Conservation (phyloP, 2,113 vertebrate species). For the Fregata magnificens region DNA sequence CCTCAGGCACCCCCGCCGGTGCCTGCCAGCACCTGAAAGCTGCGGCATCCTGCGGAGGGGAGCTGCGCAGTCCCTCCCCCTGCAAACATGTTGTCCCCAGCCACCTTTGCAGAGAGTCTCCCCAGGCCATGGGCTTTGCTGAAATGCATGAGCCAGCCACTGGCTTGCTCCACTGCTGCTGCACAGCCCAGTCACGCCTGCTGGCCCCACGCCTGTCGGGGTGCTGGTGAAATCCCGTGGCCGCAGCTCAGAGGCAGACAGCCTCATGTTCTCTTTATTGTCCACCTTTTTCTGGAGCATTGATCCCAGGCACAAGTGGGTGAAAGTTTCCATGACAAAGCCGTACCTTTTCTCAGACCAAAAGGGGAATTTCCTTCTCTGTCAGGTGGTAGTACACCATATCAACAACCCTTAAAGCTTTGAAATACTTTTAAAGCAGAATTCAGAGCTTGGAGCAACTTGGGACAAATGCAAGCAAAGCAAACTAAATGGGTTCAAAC, state of each 20-base stretch:
- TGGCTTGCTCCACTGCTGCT: not conserved
- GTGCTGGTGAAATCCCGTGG: accelerated
- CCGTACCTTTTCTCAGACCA: not conserved
- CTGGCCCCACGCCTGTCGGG: accelerated
- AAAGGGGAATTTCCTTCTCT: not conserved
- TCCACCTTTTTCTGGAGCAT: not conserved
- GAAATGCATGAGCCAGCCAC: not conserved
- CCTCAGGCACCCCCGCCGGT: not conserved
- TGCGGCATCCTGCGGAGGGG: not conserved
- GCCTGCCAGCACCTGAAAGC: not conserved
- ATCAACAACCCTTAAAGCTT: not conserved
- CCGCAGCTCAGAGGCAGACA: not conserved
- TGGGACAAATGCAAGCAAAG: not conserved
- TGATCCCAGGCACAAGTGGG: not conserved
- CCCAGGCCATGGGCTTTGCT: not conserved
- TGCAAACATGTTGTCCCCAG: not conserved
- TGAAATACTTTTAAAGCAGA: not conserved
- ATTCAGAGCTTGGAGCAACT: not conserved
- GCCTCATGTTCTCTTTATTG: not conserved
- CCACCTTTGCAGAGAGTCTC: not conserved
- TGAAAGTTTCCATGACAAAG: not conserved
- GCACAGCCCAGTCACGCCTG: accelerated
- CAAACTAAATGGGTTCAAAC: not conserved
- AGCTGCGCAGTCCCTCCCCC: not conserved
- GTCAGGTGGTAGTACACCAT: not conserved